A percentile compares a stretch with the other conserved stretches of the same genome.
These are phyloP conservation scores for Daboia siamensis DNA, from an alignment of 2,113 vertebrate genomes.

Conservation along the genomic window DNA sequence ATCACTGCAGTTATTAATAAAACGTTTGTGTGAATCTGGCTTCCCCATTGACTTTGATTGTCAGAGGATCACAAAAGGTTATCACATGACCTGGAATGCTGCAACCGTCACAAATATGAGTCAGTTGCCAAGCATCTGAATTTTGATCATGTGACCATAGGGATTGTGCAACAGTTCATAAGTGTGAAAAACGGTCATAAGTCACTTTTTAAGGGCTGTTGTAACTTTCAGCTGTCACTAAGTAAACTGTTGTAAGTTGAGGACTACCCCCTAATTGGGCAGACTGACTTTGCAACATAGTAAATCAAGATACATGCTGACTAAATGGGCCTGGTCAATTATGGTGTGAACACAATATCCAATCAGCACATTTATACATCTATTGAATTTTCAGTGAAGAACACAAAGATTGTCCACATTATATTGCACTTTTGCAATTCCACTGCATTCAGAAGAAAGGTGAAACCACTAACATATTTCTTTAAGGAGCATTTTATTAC, in stretches of 20 bases:
- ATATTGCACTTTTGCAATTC: neutral
- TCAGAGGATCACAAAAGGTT: neutral
- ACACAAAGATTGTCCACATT: neutral
- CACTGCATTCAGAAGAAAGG: neutral
- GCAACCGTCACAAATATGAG: neutral
- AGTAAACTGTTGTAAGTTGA: neutral
- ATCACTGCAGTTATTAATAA: neutral
- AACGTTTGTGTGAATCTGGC: neutral
- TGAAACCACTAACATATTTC: neutral
- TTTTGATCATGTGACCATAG: neutral
- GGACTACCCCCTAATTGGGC: neutral
- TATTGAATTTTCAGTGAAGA: neutral
- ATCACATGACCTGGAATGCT: neutral
- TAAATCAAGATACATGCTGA: neutral
- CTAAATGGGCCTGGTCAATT: neutral
- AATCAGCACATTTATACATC: neutral
- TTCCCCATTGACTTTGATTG: neutral
- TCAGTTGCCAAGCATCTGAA: neutral
- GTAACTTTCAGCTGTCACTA: neutral
- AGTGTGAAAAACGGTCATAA: neutral
- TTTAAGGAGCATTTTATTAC: neutral
- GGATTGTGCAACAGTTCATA: neutral
- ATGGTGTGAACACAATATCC: neutral
- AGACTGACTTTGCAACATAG: neutral
- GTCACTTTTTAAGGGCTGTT: neutral